phyloP scores from a whole-genome alignment of 2,113 vertebrate species.

The Capra hircus region DNA sequence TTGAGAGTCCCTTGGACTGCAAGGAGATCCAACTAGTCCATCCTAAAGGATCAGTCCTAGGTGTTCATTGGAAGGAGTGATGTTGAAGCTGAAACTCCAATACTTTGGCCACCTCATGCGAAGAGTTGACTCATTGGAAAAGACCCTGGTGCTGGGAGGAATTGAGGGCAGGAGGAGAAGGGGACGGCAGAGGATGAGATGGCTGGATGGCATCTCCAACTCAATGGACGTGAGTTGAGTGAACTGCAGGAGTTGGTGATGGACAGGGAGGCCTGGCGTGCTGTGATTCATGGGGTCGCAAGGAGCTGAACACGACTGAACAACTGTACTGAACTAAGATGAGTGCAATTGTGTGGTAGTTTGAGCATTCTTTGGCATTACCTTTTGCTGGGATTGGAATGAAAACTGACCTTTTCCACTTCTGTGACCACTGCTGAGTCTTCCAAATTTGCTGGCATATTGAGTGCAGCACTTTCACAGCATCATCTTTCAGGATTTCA shows the following conservation, averaged over 20 bases:
- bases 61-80: too few relatives aligned
- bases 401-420: background rate
- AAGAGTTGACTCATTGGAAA: background rate
- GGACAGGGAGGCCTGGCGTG: accelerated
- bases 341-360: accelerated
- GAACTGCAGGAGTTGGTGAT: background rate
- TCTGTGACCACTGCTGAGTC: background rate
- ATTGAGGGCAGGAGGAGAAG: background rate
- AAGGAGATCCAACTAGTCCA: too few relatives aligned
- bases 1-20: too few relatives aligned
- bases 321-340: background rate
- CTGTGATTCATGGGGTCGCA: accelerated
- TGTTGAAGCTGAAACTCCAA: background rate
- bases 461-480: background rate
- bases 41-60: too few relatives aligned
- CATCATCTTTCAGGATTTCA: background rate
- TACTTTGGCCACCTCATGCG: background rate
- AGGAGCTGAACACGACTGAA: accelerated
- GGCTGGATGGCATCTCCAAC: background rate
- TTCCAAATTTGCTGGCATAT: background rate
- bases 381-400: background rate
- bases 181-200: background rate
- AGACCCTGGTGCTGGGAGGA: background rate
- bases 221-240: background rate
- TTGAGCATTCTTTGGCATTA: background rate